Base-by-base conservation (phyloP, 2,113 vertebrate genomes). In the Eurypyga helias region DNA sequence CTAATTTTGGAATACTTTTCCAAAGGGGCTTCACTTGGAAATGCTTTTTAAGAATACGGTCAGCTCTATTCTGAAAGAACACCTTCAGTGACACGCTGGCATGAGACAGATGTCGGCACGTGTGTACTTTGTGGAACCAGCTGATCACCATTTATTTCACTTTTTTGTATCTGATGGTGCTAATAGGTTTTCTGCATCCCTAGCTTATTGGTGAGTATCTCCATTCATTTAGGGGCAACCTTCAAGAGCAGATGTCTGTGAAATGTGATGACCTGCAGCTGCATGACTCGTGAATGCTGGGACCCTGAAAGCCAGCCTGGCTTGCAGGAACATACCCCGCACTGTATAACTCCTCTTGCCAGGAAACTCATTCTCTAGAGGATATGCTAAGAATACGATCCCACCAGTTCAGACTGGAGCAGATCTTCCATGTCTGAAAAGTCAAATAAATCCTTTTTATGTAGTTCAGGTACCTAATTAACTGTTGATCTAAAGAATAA, bases 41-140 rank as follows among this genome's bases (percentile, higher is more conserved):
- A 72, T 77, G 7, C 7, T 84, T 66, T 48, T 2, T 16, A 62
- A 76, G 21, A 34, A 24, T 4, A 12, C 6, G 66, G 31, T 4
- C 21, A 80, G 26, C 17, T 75, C 24, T 43, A 33, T 34, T 71
- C n/a, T 38, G 33, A 78, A 41, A 61, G 57, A 60, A 46, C 11
- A 11, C 28, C 28, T 60, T 48, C 45, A 60, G 9, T 31, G 19
- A 6, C 4, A 5, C 0, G 2, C 11, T 78, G 33, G 16, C 11
- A 9, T 7, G 29, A 13, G 11, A 15, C 15, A 41, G 49, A 45
- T 29, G 14, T 75, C 57, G 45, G 28, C 24, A 18, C 0, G 1
- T 36, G 51, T 33, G 26, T 21, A 2, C 33, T 85, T 57, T 36
- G 58, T 90, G 45, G 33, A 82, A 69, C 8, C 28, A 41, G 16